Percentiles rank a stretch among this genome's conserved stretches.
Evolutionary conservation across 2,113 vertebrate species (phyloP).

Genomic region (Bubo blakistoni): DNA sequence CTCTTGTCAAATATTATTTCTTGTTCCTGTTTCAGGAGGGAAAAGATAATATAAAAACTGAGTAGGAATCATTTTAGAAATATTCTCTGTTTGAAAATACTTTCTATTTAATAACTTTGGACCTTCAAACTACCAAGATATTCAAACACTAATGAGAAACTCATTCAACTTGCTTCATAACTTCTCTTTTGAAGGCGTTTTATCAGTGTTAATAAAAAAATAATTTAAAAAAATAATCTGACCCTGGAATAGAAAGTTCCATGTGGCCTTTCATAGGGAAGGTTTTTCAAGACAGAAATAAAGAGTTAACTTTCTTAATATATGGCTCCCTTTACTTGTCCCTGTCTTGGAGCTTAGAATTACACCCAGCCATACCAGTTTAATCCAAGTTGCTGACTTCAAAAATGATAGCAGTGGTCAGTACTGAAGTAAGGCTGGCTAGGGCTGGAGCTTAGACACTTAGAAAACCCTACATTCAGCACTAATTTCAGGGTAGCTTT

Average conservation of each 20-base stretch:
- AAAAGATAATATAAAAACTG: not conserved
- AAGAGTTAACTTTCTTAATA: not conserved
- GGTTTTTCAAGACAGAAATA: not conserved
- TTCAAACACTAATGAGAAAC: not conserved
- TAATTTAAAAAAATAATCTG: not conserved
- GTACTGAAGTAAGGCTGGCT: not conserved
- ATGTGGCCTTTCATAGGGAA: not conserved
- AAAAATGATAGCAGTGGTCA: not conserved
- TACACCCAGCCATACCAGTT: not conserved
- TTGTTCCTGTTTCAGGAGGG: not conserved
- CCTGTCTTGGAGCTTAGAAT: not conserved
- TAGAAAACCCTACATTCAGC: not conserved
- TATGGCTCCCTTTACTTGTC: too few relatives aligned
- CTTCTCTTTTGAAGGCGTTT: not conserved
- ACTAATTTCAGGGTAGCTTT: not conserved
- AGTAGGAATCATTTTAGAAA: not conserved
- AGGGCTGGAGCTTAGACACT: not conserved
- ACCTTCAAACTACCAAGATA: not conserved
- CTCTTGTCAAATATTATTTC: not conserved
- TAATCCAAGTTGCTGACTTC: not conserved
- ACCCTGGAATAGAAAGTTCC: not conserved
- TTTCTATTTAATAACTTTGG: not conserved
- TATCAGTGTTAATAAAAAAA: not conserved
- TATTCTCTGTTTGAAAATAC: not conserved
- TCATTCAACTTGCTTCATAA: not conserved